phyloP scores from a whole-genome alignment of 2,888 invertebrate genomes.

The Slavum lentiscoides region DNA sequence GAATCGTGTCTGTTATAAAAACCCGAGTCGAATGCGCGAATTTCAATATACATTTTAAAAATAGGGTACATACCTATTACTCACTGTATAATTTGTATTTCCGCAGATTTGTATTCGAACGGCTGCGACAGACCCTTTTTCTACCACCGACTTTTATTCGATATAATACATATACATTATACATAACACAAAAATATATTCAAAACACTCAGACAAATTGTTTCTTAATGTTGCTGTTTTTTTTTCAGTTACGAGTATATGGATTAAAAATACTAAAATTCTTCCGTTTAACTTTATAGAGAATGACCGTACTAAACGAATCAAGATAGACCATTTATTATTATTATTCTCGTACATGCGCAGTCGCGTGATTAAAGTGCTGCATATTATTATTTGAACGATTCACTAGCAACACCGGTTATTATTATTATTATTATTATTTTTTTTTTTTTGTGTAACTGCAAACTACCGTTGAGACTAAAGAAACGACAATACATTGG shows the following conservation, averaged over 20 bases:
- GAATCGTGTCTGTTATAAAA: too few relatives aligned
- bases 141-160: not conserved
- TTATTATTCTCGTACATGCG: too few relatives aligned
- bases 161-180: not conserved
- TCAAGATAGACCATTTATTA: too few relatives aligned
- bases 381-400: too few relatives aligned
- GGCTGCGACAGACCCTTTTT: not conserved
- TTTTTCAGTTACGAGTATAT: not conserved
- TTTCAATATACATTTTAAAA: not conserved
- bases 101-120: constrained; percentile 15
- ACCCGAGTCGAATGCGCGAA: not conserved
- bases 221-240: not conserved
- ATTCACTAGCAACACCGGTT: too few relatives aligned
- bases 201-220: constrained; percentile 27
- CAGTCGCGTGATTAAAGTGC: too few relatives aligned
- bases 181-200: not conserved
- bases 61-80: not conserved
- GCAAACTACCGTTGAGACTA: too few relatives aligned
- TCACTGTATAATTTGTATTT: constrained; percentile 29
- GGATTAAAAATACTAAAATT: not conserved
- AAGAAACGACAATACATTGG: too few relatives aligned
- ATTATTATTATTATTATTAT: too few relatives aligned
- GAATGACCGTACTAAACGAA: too few relatives aligned
- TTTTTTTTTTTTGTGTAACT: too few relatives aligned
- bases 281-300: too few relatives aligned